Evolutionary conservation across 2,113 vertebrate genomes (phyloP).

Genomic region (Corvus moneduloides): DNA sequence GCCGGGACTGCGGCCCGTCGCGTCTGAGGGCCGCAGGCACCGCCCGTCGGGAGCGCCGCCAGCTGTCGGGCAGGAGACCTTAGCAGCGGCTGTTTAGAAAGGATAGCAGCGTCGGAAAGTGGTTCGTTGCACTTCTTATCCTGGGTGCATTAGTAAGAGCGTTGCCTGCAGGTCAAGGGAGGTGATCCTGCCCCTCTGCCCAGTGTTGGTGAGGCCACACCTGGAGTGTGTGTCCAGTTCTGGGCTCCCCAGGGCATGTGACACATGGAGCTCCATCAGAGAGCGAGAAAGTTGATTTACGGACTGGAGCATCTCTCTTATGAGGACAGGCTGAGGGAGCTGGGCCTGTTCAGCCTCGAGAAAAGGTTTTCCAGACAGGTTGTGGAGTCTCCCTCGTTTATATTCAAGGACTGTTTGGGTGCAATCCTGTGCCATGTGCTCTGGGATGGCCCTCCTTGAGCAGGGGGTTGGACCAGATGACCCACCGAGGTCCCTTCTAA

Average conservation of each 20-base stretch:
- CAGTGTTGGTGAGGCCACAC: not conserved
- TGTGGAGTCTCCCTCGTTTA: not conserved
- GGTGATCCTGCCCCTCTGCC: not conserved
- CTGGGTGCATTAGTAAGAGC: not conserved
- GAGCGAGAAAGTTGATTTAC: not conserved
- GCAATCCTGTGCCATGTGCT: not conserved
- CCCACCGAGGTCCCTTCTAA: not conserved
- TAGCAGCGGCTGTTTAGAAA: rapidly evolving
- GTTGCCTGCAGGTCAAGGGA: not conserved
- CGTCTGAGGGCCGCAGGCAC: rapidly evolving
- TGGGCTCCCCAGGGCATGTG: not conserved
- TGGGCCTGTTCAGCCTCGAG: not conserved
- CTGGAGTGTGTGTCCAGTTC: not conserved
- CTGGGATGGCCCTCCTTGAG: not conserved
- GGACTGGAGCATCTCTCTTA: not conserved
- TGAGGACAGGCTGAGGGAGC: not conserved
- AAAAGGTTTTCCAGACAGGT: not conserved
- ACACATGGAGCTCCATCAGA: not conserved
- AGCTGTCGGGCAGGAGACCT: not conserved
- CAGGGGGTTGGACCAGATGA: not conserved
- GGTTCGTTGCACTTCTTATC: rapidly evolving
- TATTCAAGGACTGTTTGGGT: not conserved
- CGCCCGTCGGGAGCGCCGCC: rapidly evolving
- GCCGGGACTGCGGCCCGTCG: not conserved
- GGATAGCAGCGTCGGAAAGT: rapidly evolving